Evolutionary conservation across 2,888 invertebrate species (phyloP).

Genomic region (Bimastos eiseni): DNA sequence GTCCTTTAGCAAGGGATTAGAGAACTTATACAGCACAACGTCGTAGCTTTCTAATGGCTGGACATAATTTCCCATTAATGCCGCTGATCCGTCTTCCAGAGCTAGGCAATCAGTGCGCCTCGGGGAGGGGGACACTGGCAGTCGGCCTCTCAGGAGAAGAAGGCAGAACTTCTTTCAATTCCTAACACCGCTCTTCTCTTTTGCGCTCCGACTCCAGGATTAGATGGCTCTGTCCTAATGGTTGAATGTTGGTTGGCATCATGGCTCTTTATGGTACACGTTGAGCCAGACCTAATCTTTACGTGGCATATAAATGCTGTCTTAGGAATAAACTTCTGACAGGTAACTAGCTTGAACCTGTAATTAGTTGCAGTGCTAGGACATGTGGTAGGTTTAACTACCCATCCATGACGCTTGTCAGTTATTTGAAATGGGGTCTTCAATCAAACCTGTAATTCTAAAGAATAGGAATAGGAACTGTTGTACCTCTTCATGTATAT

Average conservation of each 20-base stretch:
- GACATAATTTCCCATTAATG: slow-evolving; percentile 21
- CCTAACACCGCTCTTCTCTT: background rate
- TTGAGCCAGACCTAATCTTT: background rate
- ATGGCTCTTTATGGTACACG: background rate
- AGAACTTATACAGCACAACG: slow-evolving; percentile 5
- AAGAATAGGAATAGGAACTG: background rate
- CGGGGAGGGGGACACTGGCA: background rate
- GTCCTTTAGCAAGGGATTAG: slow-evolving; percentile 18
- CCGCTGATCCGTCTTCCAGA: background rate
- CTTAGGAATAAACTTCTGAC: background rate
- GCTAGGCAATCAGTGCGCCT: background rate
- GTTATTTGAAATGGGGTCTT: background rate
- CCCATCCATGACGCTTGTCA: background rate
- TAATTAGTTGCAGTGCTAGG: background rate
- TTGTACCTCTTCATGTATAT: background rate
- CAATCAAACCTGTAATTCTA: background rate
- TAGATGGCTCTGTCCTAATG: background rate
- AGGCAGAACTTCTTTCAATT: background rate
- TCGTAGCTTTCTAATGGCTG: background rate
- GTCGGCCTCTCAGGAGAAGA: background rate
- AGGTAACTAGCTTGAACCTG: background rate
- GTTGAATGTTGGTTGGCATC: background rate
- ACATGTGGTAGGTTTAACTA: background rate
- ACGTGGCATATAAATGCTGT: background rate
- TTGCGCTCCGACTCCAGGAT: background rate